Percentiles rank a stretch among this genome's conserved stretches.
Evolutionary conservation across 2,113 vertebrate genomes (phyloP).

Genomic region (Poeciliopsis retropinna): DNA sequence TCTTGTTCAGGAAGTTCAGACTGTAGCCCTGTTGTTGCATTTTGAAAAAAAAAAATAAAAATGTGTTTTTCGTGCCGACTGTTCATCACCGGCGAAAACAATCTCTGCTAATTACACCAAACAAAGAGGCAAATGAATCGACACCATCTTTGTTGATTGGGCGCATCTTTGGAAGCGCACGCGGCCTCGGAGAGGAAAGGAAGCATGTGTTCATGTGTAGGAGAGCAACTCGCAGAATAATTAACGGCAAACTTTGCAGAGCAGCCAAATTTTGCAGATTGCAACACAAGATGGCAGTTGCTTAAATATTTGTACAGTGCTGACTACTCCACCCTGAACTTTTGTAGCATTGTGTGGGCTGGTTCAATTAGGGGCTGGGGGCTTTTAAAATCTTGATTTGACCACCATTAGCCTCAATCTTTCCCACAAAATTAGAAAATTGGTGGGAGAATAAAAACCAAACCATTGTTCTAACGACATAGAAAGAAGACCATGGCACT

Average conservation of each 20-base stretch:
- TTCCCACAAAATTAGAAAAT: constrained; percentile 36
- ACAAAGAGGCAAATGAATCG: constrained; percentile 50
- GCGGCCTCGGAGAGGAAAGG: constrained; percentile 1
- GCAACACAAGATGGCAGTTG: constrained; percentile 20
- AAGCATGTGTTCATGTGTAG: background rate
- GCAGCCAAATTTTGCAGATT: constrained; percentile 42
- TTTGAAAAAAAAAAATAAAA: constrained; percentile 16
- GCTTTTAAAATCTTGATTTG: constrained; percentile 45
- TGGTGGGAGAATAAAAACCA: background rate
- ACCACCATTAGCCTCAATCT: constrained; percentile 56
- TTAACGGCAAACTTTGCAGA: constrained; percentile 32
- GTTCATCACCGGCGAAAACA: constrained; percentile 50
- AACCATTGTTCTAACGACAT: constrained; percentile 24
- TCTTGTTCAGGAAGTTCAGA: constrained; percentile 32
- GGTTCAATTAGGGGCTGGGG: constrained; percentile 32
- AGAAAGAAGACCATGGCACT: background rate
- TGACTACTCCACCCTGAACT: constrained; percentile 5
- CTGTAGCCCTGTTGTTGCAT: constrained; percentile 26
- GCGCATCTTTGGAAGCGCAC: constrained; percentile 23
- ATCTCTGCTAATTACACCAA: constrained; percentile 69
- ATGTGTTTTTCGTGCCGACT: constrained; percentile 27
- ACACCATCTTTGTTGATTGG: constrained; percentile 55
- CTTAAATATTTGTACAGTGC: constrained; percentile 18
- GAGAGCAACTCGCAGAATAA: constrained; percentile 29
- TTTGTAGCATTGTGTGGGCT: constrained; percentile 6